phyloP scores from a whole-genome alignment of 2,797 vertebrate species.

The Vespertilio murinus region DNA sequence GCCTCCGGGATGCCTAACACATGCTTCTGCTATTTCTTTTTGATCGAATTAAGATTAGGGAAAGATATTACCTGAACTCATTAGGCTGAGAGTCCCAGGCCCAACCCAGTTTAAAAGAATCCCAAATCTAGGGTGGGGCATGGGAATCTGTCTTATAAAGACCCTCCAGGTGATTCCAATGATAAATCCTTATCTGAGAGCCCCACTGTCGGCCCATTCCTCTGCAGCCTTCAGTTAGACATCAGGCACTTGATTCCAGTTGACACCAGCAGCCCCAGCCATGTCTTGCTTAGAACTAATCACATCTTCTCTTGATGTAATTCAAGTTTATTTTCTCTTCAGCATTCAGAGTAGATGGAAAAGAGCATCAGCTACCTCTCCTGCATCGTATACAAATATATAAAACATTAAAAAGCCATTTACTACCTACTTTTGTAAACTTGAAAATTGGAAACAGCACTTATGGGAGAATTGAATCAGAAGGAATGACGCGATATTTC shows the following conservation, averaged over 20 bases:
- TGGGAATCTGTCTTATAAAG: not conserved
- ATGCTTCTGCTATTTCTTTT: not conserved
- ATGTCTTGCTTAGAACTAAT: not conserved
- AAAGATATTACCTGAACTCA: slow-evolving; percentile 14
- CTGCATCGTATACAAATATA: not conserved
- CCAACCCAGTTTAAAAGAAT: not conserved
- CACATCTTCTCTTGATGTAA: not conserved
- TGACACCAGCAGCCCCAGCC: not conserved
- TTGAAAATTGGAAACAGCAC: slow-evolving; percentile 1
- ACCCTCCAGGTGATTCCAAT: not conserved
- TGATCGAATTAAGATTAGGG: slow-evolving; percentile 8
- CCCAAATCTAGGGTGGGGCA: too few species aligned
- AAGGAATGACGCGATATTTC: not conserved
- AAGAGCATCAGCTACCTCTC: not conserved
- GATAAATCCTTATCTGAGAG: not conserved
- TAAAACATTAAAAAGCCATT: not conserved
- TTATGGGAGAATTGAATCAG: not conserved
- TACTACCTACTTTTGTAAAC: not conserved
- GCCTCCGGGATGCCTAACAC: not conserved
- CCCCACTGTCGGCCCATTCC: not conserved
- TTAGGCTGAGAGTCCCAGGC: not conserved
- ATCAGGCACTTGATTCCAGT: not conserved
- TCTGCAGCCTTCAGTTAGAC: not conserved
- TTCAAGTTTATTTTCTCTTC: not conserved
- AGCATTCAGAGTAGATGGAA: not conserved